phyloP scores from a whole-genome alignment of 2,113 vertebrate species.

The Craseonycteris thonglongyai region DNA sequence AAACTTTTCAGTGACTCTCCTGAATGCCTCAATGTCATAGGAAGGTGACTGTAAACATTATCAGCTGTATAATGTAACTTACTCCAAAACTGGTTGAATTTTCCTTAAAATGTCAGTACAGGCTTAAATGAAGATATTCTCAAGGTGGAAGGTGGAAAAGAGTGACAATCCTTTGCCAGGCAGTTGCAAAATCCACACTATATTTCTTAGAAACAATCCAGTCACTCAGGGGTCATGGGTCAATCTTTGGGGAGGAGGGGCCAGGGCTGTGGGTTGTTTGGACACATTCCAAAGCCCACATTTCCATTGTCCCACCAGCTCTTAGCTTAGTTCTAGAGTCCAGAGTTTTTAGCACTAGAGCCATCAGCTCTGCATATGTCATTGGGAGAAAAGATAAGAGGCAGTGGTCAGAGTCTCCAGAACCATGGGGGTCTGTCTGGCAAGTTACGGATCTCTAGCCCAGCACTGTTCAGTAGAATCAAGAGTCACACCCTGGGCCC shows the following conservation, averaged over 20 bases:
- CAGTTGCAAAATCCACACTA: neutral
- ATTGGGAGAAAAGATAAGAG: neutral
- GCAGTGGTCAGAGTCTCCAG: neutral
- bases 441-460: neutral
- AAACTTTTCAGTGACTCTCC: conserved; percentile 6
- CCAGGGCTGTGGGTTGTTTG: neutral
- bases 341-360: neutral
- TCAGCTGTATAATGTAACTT: neutral
- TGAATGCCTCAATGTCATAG: conserved; percentile 37
- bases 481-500: neutral
- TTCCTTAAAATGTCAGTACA: neutral
- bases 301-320: conserved; percentile 15
- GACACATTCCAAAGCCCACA: neutral
- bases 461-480: neutral
- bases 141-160: neutral
- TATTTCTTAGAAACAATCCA: neutral
- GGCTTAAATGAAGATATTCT: neutral
- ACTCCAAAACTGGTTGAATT: neutral
- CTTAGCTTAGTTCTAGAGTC: neutral
- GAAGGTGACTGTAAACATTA: conserved; percentile 41
- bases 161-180: neutral
- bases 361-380: neutral
- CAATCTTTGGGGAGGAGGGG: neutral
- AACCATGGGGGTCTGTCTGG: conserved; percentile 30
- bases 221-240: neutral